Base-by-base conservation (phyloP, 2,113 vertebrate species). In the Scortum barcoo region DNA sequence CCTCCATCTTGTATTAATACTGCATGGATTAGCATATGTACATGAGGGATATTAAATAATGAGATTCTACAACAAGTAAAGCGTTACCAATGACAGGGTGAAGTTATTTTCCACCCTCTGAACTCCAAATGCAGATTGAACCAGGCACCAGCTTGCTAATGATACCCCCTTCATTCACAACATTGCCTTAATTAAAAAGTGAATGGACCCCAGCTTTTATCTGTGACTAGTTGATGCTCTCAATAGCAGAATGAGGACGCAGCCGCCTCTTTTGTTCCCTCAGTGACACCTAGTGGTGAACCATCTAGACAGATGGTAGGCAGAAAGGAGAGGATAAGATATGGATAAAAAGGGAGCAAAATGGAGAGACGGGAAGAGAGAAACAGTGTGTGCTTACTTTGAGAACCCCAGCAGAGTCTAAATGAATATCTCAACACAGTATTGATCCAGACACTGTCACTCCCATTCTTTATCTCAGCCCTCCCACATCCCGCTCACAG, bases 361-460 rank as follows among this genome's bases (percentile, higher is more conserved):
- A 83, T 5, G 36, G 19, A 60, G 33, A 67, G 46, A 81, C 5
- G 48, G 56, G 56, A 28, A 30, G 38, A 70, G 63, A 79, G 46
- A 78, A 68, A 72, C 50, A 42, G 70, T 66, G 48, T 76, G 56
- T 67, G 54, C 51, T 80, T 68, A 66, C 78, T 80, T 60, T 68
- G 33, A 63, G 28, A 75, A 70, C 65, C 63, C 76, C 83, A 81
- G 53, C 77, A 79, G 76, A 82, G 76, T 83, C 70, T 54, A 88
- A 91, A 90, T 86, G 79, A 89, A 88, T 86, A 87, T 86, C 85
- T 87, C 84, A 75, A 73, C 86, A 78, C 65, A 14, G 7, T 92
- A 89, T 86, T 90, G 88, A 92, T 92, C 69, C 73, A 78, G 48
- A 69, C 71, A 26, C 68, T 85, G 72, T 84, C 88, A 78, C 74